These are phyloP conservation scores for Lysiphlebus fabarum DNA, from an alignment of 1,140 invertebrate genomes.

Conservation along the genomic window DNA sequence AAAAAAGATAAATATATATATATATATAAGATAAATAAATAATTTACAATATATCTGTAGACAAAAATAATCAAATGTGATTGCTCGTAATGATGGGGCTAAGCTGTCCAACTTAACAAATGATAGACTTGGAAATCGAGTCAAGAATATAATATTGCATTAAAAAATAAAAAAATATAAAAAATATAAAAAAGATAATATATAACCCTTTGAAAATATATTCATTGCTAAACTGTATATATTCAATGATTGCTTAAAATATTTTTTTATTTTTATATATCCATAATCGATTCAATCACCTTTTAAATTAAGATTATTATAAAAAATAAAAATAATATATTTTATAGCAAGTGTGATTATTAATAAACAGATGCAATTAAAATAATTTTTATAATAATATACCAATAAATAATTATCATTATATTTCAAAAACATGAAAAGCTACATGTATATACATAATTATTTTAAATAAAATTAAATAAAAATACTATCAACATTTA, in stretches of 20 bases:
- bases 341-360: slow-evolving; percentile 14
- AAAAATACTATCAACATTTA: too few species aligned
- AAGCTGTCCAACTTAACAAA: slow-evolving; percentile 55
- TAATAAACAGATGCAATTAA: slow-evolving; percentile 20
- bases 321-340: slow-evolving; percentile 14
- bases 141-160: too few species aligned
- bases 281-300: slow-evolving; percentile 25
- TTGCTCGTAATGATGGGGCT: slow-evolving; percentile 54
- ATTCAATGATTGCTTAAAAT: neutral
- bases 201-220: slow-evolving; percentile 2
- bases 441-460: too few species aligned
- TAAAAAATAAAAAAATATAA: too few species aligned
- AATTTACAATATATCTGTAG: slow-evolving; percentile 38
- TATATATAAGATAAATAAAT: neutral
- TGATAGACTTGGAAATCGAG: slow-evolving; percentile 37
- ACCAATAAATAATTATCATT: too few species aligned
- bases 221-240: neutral
- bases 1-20: slow-evolving; percentile 10
- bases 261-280: slow-evolving; percentile 2
- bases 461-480: too few species aligned
- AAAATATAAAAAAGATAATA: slow-evolving; percentile 17
- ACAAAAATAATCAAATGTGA: slow-evolving; percentile 57
- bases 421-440: too few species aligned
- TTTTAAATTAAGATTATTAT: slow-evolving; percentile 6
- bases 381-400: neutral